Conservation (phyloP, 2,797 vertebrate genomes). For the Erpetoichthys calabaricus region DNA sequence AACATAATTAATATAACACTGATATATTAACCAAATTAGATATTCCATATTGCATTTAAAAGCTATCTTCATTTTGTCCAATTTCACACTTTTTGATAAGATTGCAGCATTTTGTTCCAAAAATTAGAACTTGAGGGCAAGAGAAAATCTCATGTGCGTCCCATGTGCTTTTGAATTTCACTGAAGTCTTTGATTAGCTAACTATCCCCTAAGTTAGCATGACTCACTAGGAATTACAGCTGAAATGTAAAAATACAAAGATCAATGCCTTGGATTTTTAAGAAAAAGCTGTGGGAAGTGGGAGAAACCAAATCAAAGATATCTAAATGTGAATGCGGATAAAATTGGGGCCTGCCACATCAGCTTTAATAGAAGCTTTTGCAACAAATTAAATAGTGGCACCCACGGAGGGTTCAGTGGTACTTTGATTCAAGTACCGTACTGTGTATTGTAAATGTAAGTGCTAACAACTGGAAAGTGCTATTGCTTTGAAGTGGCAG, state of each 20-base stretch:
- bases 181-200: constrained; percentile 20
- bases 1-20: too few relatives aligned
- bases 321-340: background rate
- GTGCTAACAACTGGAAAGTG: too few relatives aligned
- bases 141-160: constrained; percentile 18
- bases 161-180: constrained; percentile 29
- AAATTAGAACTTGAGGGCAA: background rate
- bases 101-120: constrained; percentile 1
- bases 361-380: background rate
- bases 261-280: background rate
- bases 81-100: too few relatives aligned
- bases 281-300: background rate
- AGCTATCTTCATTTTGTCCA: too few relatives aligned
- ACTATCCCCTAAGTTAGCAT: background rate
- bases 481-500: too few relatives aligned
- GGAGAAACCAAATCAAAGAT: background rate
- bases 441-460: too few relatives aligned
- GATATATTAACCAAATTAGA: too few relatives aligned
- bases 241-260: background rate
- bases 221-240: background rate
- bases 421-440: background rate
- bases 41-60: too few relatives aligned
- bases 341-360: background rate
- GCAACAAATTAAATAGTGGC: background rate
- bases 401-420: background rate